phyloP scores from a whole-genome alignment of 2,113 vertebrate species.

The Gobio gobio region DNA sequence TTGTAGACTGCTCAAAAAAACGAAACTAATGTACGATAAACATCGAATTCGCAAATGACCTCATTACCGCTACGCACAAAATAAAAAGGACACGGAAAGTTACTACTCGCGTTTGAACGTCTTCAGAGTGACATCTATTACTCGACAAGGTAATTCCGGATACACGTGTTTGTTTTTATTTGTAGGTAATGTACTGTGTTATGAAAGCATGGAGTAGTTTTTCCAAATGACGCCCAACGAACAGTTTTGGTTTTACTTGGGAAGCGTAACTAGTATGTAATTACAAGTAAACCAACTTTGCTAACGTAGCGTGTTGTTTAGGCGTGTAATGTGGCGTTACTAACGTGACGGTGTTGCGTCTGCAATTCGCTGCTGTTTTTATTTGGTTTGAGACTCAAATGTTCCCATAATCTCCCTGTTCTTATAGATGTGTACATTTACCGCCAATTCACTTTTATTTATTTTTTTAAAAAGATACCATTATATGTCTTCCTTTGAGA shows the following conservation, averaged over 20 bases:
- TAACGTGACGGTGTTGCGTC: neutral
- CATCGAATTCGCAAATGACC: neutral
- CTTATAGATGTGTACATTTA: neutral
- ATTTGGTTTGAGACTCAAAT: neutral
- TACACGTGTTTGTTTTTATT: neutral
- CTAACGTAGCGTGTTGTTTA: neutral
- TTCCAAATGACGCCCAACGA: neutral
- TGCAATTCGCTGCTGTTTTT: no score
- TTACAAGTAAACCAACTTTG: neutral
- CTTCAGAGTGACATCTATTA: neutral
- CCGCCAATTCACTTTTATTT: neutral
- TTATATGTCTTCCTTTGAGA: neutral
- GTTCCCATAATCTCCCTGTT: neutral
- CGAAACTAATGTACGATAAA: neutral
- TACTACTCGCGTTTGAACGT: neutral
- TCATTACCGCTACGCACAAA: neutral
- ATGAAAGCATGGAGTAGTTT: neutral
- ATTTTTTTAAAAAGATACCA: neutral
- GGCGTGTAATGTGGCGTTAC: neutral
- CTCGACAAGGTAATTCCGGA: conserved; percentile 6
- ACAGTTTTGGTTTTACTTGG: neutral
- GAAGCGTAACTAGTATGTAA: neutral
- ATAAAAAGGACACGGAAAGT: neutral
- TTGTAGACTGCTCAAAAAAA: neutral
- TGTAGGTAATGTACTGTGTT: neutral